A percentile compares a stretch with the other conserved stretches of the same genome.
phyloP scores from a whole-genome alignment of 2,113 vertebrate species.

The Oryzias curvinotus region DNA sequence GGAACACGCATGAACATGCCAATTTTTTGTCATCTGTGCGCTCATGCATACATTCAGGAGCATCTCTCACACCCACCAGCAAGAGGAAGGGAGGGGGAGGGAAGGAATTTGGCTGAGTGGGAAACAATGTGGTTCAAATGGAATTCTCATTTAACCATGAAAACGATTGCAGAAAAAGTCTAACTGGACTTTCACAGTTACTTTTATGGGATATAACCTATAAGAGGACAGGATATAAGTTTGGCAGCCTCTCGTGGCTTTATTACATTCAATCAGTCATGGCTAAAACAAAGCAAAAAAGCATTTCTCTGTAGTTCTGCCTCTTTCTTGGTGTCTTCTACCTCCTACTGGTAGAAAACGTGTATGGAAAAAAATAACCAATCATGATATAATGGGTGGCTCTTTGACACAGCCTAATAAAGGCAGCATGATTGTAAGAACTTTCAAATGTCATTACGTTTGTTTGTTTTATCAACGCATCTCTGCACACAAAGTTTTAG shows the following conservation, averaged over 20 bases:
- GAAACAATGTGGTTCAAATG: constrained; percentile 22
- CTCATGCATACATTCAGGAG: constrained; percentile 9
- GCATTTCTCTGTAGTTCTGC: background rate
- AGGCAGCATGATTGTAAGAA: background rate
- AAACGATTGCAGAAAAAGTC: constrained; percentile 42
- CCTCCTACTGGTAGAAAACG: constrained; percentile 52
- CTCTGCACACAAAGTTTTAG: background rate
- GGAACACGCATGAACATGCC: constrained; percentile 22
- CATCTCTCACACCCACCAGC: constrained; percentile 43
- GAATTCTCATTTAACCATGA: constrained; percentile 37
- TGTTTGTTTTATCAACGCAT: background rate
- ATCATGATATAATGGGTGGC: background rate
- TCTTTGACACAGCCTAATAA: constrained; percentile 5
- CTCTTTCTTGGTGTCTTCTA: constrained; percentile 62
- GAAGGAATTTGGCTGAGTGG: constrained; percentile 27
- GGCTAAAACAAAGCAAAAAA: constrained; percentile 8
- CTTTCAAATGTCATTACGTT: background rate
- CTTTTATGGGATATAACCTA: no score
- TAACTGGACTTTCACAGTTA: no score
- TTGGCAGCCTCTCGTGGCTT: no score
- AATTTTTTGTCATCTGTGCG: constrained; percentile 9
- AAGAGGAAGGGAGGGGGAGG: constrained; percentile 23
- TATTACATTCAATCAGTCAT: no score
- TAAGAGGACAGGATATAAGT: no score
- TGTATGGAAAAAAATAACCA: background rate